Evolutionary conservation across 2,797 vertebrate species (phyloP).

Genomic region (Nothura maculosa): DNA sequence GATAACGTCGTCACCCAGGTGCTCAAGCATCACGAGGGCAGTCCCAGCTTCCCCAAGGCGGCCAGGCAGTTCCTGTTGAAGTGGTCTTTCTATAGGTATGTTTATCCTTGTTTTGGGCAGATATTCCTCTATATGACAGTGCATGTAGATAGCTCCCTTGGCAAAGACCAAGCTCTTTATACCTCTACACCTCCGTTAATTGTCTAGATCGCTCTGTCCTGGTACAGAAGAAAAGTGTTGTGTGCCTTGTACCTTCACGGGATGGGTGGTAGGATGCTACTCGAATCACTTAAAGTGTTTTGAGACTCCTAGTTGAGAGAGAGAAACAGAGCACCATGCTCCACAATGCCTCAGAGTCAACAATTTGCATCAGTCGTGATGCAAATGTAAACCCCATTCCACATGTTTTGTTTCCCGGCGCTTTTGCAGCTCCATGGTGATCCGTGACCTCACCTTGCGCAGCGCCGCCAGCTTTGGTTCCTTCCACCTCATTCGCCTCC

Average conservation of each 20-base stretch:
- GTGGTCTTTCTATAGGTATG: slow-evolving; percentile 98
- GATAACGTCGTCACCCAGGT: slow-evolving; percentile 95
- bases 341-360: not conserved
- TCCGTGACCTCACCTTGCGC: slow-evolving; percentile 96
- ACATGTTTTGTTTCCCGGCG: not conserved
- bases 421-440: slow-evolving; percentile 94
- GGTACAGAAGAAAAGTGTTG: not conserved
- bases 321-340: not conserved
- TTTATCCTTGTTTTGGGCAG: not conserved
- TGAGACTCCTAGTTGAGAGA: not conserved
- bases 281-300: not conserved
- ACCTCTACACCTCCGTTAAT: not conserved
- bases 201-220: not conserved
- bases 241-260: not conserved
- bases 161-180: not conserved
- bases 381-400: not conserved
- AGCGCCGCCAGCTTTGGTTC: slow-evolving; percentile 97
- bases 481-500: slow-evolving; percentile 97
- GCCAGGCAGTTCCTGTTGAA: slow-evolving; percentile 97
- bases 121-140: not conserved
- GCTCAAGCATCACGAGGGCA: slow-evolving; percentile 93
- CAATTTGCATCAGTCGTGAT: fast-evolving
- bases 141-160: not conserved
- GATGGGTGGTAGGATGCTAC: not conserved
- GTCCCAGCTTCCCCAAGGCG: slow-evolving; percentile 94